Conservation (phyloP, 53 echinoderm and acorn worm genomes). For the Holothuria leucospilota region DNA sequence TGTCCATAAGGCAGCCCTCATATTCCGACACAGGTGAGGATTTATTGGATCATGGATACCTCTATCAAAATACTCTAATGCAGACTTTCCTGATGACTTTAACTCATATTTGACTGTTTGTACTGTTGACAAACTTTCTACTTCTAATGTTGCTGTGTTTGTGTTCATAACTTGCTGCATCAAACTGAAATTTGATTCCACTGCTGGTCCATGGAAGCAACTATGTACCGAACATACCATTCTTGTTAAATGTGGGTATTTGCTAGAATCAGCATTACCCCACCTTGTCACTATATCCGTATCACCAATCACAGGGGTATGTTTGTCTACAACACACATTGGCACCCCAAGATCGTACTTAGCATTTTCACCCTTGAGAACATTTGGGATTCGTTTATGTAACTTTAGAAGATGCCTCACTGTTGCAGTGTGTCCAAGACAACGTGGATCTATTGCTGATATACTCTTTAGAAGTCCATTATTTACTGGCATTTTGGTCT, state of each 20-base stretch:
- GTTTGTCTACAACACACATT: conserved; percentile 15
- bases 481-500: conserved; percentile 69
- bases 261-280: conserved; percentile 4
- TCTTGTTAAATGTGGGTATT: conserved; percentile 53
- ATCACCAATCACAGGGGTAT: neutral
- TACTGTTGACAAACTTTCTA: conserved; percentile 61
- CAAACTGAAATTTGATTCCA: conserved; percentile 68
- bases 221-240: conserved; percentile 58
- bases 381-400: conserved; percentile 52
- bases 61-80: conserved; percentile 59
- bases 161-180: conserved; percentile 55
- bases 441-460: conserved; percentile 62
- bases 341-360: conserved; percentile 55
- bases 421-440: conserved; percentile 66
- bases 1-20: conserved; percentile 39
- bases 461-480: conserved; percentile 45
- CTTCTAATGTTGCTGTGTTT: conserved; percentile 29
- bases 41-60: conserved; percentile 43
- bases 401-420: conserved; percentile 49
- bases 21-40: conserved; percentile 31
- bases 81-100: conserved; percentile 44
- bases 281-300: conserved; percentile 45
- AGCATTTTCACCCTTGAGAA: conserved; percentile 30
- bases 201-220: conserved; percentile 52
- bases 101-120: conserved; percentile 68